Percentiles rank a stretch among this genome's conserved stretches.
Evolutionary conservation across 1,140 invertebrate species (phyloP).

Genomic region (Zaprionus kolodkinae): DNA sequence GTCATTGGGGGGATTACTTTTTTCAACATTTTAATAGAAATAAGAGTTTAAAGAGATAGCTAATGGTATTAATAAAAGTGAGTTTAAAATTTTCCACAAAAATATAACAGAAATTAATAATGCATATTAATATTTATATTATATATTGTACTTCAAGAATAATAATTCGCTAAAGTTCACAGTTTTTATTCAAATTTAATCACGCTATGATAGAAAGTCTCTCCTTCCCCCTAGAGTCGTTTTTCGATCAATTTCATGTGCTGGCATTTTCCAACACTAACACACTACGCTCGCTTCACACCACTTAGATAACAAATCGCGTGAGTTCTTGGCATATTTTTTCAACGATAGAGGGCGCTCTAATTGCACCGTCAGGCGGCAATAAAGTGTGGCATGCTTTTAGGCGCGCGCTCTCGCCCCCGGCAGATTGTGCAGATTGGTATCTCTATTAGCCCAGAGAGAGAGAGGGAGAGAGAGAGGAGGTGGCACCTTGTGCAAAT

Average conservation of each 20-base stretch:
- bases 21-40: background rate
- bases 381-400: constrained; percentile 26
- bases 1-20: background rate
- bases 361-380: constrained; percentile 28
- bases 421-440: background rate
- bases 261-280: background rate
- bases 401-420: constrained; percentile 17
- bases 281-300: background rate
- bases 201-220: background rate
- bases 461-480: too few relatives aligned
- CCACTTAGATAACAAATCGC: constrained; percentile 25
- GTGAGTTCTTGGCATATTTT: constrained; percentile 32
- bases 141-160: too few relatives aligned
- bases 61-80: background rate
- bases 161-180: background rate
- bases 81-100: background rate
- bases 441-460: constrained; percentile 17
- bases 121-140: too few relatives aligned
- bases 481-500: constrained; percentile 8
- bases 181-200: background rate
- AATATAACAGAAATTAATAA: background rate
- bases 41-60: background rate
- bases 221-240: background rate
- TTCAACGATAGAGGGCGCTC: background rate
- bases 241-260: background rate